phyloP scores from a whole-genome alignment of 2,113 vertebrate genomes.

The Neodontobutis hainanensis region DNA sequence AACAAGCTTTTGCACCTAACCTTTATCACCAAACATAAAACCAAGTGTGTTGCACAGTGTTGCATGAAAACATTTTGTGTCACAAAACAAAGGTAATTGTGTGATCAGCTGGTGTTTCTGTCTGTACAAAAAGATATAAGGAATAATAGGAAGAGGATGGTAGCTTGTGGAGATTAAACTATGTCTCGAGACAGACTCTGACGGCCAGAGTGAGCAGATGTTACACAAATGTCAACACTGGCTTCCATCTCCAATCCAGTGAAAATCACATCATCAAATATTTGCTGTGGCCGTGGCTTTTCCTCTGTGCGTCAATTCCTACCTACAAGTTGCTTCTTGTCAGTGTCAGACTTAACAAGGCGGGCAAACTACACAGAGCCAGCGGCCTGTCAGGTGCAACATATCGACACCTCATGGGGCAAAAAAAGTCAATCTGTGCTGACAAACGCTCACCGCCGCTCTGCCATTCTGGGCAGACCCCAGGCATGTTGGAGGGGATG shows the following conservation, averaged over 20 bases:
- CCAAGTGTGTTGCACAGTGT: neutral
- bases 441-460: constrained; percentile 62
- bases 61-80: no score
- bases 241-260: constrained; percentile 61
- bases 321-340: constrained; percentile 57
- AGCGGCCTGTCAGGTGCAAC: constrained; percentile 70
- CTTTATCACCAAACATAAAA: no score
- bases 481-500: constrained; percentile 33
- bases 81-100: no score
- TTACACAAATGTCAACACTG: constrained; percentile 70
- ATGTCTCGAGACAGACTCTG: constrained; percentile 40
- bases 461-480: constrained; percentile 47
- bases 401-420: constrained; percentile 68
- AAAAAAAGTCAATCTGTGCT: constrained; percentile 68
- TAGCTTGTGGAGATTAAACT: constrained; percentile 13
- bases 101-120: neutral
- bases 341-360: constrained; percentile 72
- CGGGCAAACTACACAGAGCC: constrained; percentile 57
- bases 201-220: constrained; percentile 46
- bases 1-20: neutral
- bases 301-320: constrained; percentile 57
- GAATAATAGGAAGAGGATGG: neutral
- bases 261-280: constrained; percentile 78
- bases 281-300: constrained; percentile 72
- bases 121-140: constrained; percentile 9